A percentile compares a stretch with the other conserved stretches of the same genome.
These are phyloP conservation scores for Oncorhynchus tshawytscha DNA, from an alignment of 2,113 vertebrate genomes.

Conservation along the genomic window DNA sequence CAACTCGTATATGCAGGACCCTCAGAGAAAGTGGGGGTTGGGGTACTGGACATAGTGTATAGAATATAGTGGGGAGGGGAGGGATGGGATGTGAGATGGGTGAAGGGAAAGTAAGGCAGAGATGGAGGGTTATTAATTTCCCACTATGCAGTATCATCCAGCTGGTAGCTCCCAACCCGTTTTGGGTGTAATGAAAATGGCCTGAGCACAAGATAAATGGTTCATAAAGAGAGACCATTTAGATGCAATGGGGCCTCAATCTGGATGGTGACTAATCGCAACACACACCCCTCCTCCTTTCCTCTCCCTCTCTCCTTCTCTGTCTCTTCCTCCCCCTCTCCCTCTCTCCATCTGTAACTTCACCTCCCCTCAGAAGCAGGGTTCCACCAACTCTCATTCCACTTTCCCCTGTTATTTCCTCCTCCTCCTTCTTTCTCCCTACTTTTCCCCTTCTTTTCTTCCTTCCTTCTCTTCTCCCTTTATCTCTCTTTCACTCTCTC, in stretches of 20 bases:
- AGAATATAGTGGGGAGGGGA: not conserved
- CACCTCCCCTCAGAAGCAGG: slow-evolving; percentile 71
- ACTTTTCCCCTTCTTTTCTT: no score
- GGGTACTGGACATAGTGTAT: no score
- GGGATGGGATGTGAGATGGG: slow-evolving; percentile 29
- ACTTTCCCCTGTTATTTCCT: slow-evolving; percentile 69
- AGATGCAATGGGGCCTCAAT: slow-evolving; percentile 96
- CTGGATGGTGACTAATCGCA: slow-evolving; percentile 96
- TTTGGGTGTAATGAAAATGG: slow-evolving; percentile 99
- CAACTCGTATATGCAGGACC: slow-evolving; percentile 83
- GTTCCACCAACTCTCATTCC: slow-evolving; percentile 69
- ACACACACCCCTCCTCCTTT: slow-evolving; percentile 61
- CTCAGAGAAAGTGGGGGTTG: slow-evolving; percentile 1
- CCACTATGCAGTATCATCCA: slow-evolving; percentile 92
- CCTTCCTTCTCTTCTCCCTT: not conserved
- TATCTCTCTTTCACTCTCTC: slow-evolving; percentile 47
- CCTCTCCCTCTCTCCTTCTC: not conserved
- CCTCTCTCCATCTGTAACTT: slow-evolving; percentile 16
- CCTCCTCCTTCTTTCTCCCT: slow-evolving; percentile 31
- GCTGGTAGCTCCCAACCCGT: slow-evolving; percentile 92
- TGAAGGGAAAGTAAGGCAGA: slow-evolving; percentile 63
- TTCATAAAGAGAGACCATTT: slow-evolving; percentile 98
- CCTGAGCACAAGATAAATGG: slow-evolving; percentile 98
- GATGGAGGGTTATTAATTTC: slow-evolving; percentile 92
- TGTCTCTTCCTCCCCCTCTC: not conserved